These are phyloP conservation scores for Lissocephala sabroskyi DNA, from an alignment of 2,888 invertebrate species.

Conservation along the genomic window DNA sequence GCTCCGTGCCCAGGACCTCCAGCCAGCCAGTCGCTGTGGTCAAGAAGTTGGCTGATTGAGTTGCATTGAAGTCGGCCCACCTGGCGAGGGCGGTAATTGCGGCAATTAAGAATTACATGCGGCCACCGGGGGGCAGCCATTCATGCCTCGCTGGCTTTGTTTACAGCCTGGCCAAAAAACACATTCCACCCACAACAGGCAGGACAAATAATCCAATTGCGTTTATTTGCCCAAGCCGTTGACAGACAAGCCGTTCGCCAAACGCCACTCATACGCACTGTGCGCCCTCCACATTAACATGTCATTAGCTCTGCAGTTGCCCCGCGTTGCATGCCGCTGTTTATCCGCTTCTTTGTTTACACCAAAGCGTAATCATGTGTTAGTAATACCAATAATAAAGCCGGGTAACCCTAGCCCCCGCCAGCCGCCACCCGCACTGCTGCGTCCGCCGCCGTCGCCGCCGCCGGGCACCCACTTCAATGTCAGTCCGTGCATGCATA, in stretches of 20 bases:
- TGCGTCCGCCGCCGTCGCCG: conserved; percentile 4
- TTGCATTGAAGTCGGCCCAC: conserved; percentile 24
- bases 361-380: conserved; percentile 61
- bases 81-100: not conserved
- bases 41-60: conserved; percentile 24
- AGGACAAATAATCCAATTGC: conserved; percentile 34
- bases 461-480: conserved; percentile 49
- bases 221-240: conserved; percentile 58
- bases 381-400: conserved; percentile 61
- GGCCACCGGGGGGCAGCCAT: not conserved
- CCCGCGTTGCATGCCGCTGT: conserved; percentile 41
- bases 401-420: conserved; percentile 48
- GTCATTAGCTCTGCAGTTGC: conserved; percentile 37
- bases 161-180: conserved; percentile 30
- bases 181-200: conserved; percentile 20
- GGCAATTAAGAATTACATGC: conserved; percentile 36
- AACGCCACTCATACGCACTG: conserved; percentile 48
- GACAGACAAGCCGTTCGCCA: conserved; percentile 49
- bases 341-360: conserved; percentile 59
- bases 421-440: not conserved
- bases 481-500: conserved; percentile 60
- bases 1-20: too few relatives aligned
- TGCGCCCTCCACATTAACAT: conserved; percentile 54
- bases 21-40: conserved; percentile 1
- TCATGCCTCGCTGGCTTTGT: too few relatives aligned